Conservation (phyloP, 2,797 vertebrate genomes). For the Agapornis canus region DNA sequence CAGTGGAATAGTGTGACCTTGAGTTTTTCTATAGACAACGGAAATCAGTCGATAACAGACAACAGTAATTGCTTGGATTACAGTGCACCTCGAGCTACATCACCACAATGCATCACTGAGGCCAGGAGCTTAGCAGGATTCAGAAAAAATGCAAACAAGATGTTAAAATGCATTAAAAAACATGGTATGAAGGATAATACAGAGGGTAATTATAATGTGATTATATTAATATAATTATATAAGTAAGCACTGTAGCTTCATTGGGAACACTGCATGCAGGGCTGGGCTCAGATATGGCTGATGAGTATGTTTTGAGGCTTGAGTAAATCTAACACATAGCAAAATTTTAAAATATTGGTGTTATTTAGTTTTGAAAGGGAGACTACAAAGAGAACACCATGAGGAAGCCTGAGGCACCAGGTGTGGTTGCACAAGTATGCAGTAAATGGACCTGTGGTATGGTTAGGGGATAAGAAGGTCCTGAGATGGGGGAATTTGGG, state of each 20-base stretch:
- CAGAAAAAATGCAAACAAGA: conserved; percentile 21
- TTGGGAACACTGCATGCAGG: neutral
- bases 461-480: neutral
- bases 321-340: neutral
- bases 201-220: conserved; percentile 42
- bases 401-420: neutral
- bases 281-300: neutral
- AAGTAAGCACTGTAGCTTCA: neutral
- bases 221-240: conserved; percentile 46
- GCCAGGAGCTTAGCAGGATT: conserved; percentile 33
- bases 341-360: neutral
- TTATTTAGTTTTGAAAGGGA: neutral
- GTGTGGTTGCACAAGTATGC: neutral
- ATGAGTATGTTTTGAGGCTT: neutral
- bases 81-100: conserved; percentile 40
- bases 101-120: conserved; percentile 3
- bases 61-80: conserved; percentile 43
- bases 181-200: conserved; percentile 9
- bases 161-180: conserved; percentile 33
- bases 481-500: no score
- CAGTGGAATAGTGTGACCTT: conserved; percentile 7
- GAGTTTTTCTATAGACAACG: conserved; percentile 25
- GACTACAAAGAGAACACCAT: neutral
- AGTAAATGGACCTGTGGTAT: neutral
- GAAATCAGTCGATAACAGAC: conserved; percentile 52